Conservation (phyloP, 2,797 vertebrate genomes). For the Myotis pilosus region DNA sequence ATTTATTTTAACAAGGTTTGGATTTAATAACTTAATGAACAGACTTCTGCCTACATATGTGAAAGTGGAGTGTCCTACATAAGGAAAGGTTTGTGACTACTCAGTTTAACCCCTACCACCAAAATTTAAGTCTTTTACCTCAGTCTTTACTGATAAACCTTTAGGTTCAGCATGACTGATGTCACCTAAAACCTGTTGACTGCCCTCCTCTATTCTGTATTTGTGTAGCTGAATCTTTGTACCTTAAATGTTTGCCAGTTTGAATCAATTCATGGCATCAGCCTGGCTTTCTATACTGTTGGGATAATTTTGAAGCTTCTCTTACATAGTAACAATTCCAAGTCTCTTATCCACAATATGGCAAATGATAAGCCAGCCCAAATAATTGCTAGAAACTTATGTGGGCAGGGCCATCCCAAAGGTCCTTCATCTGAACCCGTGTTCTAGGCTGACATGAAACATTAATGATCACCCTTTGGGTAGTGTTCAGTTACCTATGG, state of each 20-base stretch:
- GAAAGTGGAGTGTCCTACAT: background rate
- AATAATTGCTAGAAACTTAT: constrained; percentile 27
- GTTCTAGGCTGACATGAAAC: background rate
- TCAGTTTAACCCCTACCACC: background rate
- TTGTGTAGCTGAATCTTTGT: background rate
- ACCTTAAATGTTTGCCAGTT: background rate
- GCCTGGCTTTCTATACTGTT: background rate
- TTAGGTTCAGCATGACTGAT: background rate
- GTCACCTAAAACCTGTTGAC: background rate
- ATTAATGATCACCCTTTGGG: background rate
- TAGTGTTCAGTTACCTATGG: constrained; percentile 5
- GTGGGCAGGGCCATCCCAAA: background rate
- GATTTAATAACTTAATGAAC: background rate
- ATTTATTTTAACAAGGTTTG: background rate
- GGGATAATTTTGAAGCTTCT: background rate
- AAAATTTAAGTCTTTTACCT: background rate
- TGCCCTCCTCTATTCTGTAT: background rate
- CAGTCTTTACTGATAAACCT: background rate
- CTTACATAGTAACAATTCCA: background rate
- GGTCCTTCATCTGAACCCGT: background rate
- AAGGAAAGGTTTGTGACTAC: background rate
- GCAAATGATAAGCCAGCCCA: background rate
- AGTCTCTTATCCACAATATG: background rate
- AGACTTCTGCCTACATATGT: background rate
- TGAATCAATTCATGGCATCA: background rate